phyloP scores from a whole-genome alignment of 1,140 invertebrate genomes.

The Aporrectodea caliginosa region DNA sequence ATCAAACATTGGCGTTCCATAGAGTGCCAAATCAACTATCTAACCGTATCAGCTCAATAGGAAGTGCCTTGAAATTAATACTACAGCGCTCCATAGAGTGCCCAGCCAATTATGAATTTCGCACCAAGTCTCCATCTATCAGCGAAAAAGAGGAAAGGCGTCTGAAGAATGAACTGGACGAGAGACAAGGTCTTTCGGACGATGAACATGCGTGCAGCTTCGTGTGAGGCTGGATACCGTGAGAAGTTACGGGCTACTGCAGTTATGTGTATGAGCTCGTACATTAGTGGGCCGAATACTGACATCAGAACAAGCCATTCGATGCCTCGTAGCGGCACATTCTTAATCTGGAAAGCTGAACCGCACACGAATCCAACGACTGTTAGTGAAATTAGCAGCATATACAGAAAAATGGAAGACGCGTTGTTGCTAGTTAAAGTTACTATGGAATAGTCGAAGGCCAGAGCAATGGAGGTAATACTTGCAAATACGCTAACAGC shows the following conservation, averaged over 20 bases:
- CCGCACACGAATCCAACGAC: neutral
- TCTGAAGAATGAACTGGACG: neutral
- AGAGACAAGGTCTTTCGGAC: neutral
- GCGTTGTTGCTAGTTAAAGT: neutral
- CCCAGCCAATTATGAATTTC: no score
- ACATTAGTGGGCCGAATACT: neutral
- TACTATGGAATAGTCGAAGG: neutral
- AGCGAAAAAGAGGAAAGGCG: neutral
- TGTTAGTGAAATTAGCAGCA: neutral
- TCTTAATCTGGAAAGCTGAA: neutral
- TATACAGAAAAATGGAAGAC: neutral
- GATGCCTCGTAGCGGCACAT: neutral
- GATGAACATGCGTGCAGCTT: neutral
- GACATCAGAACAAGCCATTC: neutral
- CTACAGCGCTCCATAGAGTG: no score
- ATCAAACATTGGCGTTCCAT: no score
- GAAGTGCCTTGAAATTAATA: no score
- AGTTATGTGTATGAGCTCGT: neutral
- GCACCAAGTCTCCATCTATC: neutral
- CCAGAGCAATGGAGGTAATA: neutral
- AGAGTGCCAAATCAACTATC: neutral
- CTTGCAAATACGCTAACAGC: neutral
- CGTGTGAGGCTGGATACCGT: neutral
- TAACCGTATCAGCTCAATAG: neutral
- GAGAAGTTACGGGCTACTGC: neutral